A percentile compares a stretch with the other conserved stretches of the same genome.
These are phyloP conservation scores for Tipula helvola DNA, from an alignment of 2,888 invertebrate genomes.

Conservation along the genomic window DNA sequence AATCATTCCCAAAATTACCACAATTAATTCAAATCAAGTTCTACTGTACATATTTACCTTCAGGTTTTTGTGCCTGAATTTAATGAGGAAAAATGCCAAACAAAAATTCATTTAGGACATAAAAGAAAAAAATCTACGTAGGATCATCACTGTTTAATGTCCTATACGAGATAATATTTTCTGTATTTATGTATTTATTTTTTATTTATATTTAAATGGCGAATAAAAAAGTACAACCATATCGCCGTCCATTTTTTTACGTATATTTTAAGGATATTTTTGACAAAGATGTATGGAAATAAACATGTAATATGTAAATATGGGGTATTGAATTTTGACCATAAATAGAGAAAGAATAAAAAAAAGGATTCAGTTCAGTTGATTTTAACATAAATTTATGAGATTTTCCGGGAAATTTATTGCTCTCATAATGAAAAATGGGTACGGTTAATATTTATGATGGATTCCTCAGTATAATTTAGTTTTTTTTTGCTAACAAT, in stretches of 20 bases:
- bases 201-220: background rate
- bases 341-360: background rate
- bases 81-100: too few species aligned
- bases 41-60: too few species aligned
- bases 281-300: conserved; percentile 4
- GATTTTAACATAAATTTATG: background rate
- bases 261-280: background rate
- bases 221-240: background rate
- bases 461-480: background rate
- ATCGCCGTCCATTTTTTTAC: background rate
- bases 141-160: background rate
- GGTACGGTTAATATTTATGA: background rate
- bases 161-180: background rate
- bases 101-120: background rate
- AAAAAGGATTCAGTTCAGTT: background rate
- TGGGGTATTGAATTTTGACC: background rate
- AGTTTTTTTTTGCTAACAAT: background rate
- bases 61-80: too few species aligned
- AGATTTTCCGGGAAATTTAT: background rate
- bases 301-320: background rate
- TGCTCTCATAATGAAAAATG: background rate
- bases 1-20: too few species aligned
- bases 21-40: too few species aligned
- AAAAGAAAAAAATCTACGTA: background rate
- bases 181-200: background rate